phyloP scores from a whole-genome alignment of 1,140 invertebrate species.

The Drosophila serrata region DNA sequence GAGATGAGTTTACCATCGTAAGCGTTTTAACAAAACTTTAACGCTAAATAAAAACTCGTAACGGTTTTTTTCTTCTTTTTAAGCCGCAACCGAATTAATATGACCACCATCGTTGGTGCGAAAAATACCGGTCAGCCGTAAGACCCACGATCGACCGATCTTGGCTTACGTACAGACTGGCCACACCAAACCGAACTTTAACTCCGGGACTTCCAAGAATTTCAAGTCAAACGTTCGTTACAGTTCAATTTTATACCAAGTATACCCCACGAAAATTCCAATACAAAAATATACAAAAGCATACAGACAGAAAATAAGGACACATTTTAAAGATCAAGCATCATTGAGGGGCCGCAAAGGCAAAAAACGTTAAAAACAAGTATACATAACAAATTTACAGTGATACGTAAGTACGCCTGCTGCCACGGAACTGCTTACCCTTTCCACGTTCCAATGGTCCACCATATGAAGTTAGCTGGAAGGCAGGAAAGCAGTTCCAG shows the following conservation, averaged over 20 bases:
- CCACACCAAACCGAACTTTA: not conserved
- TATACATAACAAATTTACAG: constrained; percentile 54
- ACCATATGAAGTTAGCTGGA: not conserved
- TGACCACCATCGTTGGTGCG: not conserved
- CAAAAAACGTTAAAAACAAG: constrained; percentile 12
- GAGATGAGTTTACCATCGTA: not conserved
- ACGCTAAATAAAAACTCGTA: no score
- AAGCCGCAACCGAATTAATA: not conserved
- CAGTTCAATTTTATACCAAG: constrained; percentile 56
- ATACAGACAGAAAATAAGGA: constrained; percentile 28
- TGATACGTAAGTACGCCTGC: constrained; percentile 47
- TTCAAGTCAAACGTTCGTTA: constrained; percentile 57
- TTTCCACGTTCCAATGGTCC: not conserved
- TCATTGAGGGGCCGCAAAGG: constrained; percentile 15
- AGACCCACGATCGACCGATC: not conserved
- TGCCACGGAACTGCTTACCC: no score
- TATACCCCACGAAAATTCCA: constrained; percentile 45
- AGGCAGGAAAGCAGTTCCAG: not conserved
- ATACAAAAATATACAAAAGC: constrained; percentile 50
- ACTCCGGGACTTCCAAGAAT: constrained; percentile 32
- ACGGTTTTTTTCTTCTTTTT: no score
- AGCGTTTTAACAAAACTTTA: no score
- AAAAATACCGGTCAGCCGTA: not conserved
- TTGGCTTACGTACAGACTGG: not conserved
- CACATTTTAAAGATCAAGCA: constrained; percentile 56